These are phyloP conservation scores for Agrenia bidenticulata DNA, from an alignment of 2,888 invertebrate genomes.

Conservation along the genomic window DNA sequence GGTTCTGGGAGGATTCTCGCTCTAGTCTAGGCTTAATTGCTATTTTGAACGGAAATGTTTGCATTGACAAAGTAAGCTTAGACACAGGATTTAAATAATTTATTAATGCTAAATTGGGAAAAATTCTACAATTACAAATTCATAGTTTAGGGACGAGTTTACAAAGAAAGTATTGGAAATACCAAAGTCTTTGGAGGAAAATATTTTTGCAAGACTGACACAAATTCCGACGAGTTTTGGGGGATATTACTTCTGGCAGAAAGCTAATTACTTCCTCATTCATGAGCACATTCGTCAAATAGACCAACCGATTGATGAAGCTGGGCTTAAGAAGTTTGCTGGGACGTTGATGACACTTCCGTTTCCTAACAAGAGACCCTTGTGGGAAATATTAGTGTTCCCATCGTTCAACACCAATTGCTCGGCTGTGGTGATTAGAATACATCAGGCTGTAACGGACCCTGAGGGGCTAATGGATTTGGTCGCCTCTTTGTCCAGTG, in stretches of 20 bases:
- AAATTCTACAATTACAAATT: conserved; percentile 12
- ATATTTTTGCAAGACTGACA: conserved; percentile 38
- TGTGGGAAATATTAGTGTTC: conserved; percentile 45
- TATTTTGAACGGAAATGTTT: conserved; percentile 35
- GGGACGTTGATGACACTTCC: conserved; percentile 40
- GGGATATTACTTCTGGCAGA: conserved; percentile 44
- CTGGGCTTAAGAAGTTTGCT: conserved; percentile 38
- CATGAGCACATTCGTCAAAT: conserved; percentile 46
- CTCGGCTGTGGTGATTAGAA: conserved; percentile 37
- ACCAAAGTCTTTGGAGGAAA: conserved; percentile 1
- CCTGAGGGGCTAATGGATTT: conserved; percentile 33
- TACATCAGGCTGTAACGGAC: conserved; percentile 38
- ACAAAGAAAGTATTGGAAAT: conserved; percentile 28
- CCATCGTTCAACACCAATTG: conserved; percentile 28
- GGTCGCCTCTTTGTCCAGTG: conserved; percentile 17
- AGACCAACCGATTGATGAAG: conserved; percentile 35
- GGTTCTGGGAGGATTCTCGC: conserved; percentile 31
- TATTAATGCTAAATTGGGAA: no score
- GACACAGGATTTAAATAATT: no score
- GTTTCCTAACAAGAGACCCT: conserved; percentile 41
- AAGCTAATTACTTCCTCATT: conserved; percentile 43
- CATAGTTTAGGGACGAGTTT: conserved; percentile 38
- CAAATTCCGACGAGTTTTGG: conserved; percentile 42
- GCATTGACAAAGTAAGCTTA: conserved; percentile 38
- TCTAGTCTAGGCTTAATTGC: conserved; percentile 35